Evolutionary conservation across 2,113 vertebrate genomes (phyloP).

Genomic region (Dendrocopos noguchii): DNA sequence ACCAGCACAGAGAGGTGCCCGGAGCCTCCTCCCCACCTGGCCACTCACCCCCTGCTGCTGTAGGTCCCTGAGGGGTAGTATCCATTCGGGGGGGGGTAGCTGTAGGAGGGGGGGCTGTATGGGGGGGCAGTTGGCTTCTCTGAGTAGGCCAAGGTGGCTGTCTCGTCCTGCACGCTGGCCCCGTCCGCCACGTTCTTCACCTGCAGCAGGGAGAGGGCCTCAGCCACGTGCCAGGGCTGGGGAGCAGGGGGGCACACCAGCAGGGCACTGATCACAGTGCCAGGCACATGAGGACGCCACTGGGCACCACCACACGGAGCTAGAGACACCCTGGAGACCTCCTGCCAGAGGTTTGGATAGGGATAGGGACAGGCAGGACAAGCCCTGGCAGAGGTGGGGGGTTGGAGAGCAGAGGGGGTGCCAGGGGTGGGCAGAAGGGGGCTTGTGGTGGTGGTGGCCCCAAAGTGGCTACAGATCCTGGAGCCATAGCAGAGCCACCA

Average conservation of each 20-base stretch:
- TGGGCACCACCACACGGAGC: rapidly evolving
- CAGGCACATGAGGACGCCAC: background rate
- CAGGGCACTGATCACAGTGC: rapidly evolving
- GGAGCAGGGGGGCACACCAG: background rate
- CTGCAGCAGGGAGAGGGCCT: constrained; percentile 7
- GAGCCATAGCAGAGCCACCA: background rate
- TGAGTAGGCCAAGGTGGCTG: constrained; percentile 77
- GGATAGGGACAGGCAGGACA: background rate
- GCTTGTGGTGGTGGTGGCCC: too few species aligned
- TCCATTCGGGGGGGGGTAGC: constrained; percentile 51
- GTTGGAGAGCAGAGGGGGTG: background rate
- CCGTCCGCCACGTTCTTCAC: constrained; percentile 85
- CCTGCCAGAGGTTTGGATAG: rapidly evolving
- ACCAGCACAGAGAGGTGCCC: too few species aligned
- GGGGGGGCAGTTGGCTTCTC: constrained; percentile 71
- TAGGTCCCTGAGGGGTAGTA: constrained; percentile 50
- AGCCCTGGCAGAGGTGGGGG: background rate
- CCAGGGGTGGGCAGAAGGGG: too few species aligned
- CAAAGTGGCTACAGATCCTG: background rate
- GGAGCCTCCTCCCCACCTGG: rapidly evolving
- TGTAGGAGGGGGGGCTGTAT: constrained; percentile 46
- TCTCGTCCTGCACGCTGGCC: constrained; percentile 70
- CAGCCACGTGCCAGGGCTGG: rapidly evolving
- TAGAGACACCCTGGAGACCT: background rate
- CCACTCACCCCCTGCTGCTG: constrained; percentile 69